These are phyloP conservation scores for Coenobita brevimanus DNA, from an alignment of 1,140 invertebrate genomes.

Conservation along the genomic window DNA sequence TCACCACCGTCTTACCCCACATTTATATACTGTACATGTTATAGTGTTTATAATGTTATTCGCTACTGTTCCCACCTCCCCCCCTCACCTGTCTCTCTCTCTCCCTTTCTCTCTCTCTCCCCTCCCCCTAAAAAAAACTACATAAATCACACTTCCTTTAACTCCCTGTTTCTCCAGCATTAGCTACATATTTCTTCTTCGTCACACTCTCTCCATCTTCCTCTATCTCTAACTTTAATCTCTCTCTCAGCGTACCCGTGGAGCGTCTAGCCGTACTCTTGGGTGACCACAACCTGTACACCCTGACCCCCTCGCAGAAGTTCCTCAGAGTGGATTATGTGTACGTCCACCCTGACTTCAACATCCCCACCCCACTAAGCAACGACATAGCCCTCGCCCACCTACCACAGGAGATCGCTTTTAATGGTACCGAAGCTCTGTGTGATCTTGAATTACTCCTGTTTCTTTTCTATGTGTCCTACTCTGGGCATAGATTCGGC, in stretches of 20 bases:
- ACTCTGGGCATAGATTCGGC: too few species aligned
- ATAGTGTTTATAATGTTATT: too few species aligned
- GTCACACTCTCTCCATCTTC: not conserved
- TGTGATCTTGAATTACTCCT: too few species aligned
- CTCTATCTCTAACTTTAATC: not conserved
- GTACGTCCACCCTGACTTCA: slow-evolving; percentile 68
- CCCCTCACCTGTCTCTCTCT: not conserved
- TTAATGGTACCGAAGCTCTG: too few species aligned
- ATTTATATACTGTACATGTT: too few species aligned
- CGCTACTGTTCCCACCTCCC: not conserved
- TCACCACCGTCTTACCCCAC: too few species aligned
- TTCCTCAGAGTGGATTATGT: slow-evolving; percentile 52
- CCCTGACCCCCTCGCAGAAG: slow-evolving; percentile 58
- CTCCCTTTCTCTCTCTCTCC: not conserved
- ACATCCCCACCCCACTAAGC: slow-evolving; percentile 59
- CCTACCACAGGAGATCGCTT: slow-evolving; percentile 45
- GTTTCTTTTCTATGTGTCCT: too few species aligned
- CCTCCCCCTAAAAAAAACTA: too few species aligned
- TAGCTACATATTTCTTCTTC: not conserved
- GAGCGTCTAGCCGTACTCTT: slow-evolving; percentile 50
- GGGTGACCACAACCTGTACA: slow-evolving; percentile 69
- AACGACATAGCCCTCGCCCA: slow-evolving; percentile 61
- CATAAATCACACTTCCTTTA: not conserved
- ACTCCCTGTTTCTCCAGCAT: not conserved
- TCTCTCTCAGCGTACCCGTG: slow-evolving; percentile 17